These are phyloP conservation scores for Aleiodes leptofemur DNA, from an alignment of 2,888 invertebrate species.

Conservation along the genomic window DNA sequence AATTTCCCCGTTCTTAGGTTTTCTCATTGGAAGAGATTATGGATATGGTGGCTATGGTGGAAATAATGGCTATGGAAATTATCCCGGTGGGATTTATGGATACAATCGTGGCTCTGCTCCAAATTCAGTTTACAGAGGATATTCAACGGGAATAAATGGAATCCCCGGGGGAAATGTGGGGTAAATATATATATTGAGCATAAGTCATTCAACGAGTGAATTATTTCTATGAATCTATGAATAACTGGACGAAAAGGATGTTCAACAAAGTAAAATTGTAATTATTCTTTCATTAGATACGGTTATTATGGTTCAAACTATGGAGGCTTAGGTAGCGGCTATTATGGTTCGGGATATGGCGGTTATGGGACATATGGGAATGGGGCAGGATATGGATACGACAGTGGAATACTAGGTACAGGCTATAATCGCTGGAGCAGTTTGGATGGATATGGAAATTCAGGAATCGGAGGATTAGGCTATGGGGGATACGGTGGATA, in stretches of 20 bases:
- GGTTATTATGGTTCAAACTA: conserved; percentile 57
- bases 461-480: conserved; percentile 77
- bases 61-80: conserved; percentile 57
- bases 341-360: conserved; percentile 44
- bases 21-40: conserved; percentile 62
- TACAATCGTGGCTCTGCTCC: conserved; percentile 57
- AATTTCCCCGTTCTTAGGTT: conserved; percentile 56
- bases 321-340: conserved; percentile 48
- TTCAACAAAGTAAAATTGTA: background rate
- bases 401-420: conserved; percentile 41
- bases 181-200: conserved; percentile 55
- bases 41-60: conserved; percentile 57
- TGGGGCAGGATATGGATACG: conserved; percentile 49
- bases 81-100: conserved; percentile 56
- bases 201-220: background rate
- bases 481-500: conserved; percentile 51
- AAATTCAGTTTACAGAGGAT: conserved; percentile 59
- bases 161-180: conserved; percentile 61
- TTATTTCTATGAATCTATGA: conserved; percentile 1
- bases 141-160: conserved; percentile 54
- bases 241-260: background rate
- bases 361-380: conserved; percentile 39
- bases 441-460: conserved; percentile 73
- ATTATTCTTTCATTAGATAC: conserved; percentile 57
- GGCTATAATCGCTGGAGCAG: conserved; percentile 50